These are phyloP conservation scores for Stylophora pistillata DNA, from an alignment of 64 coral and sea anemone genomes.

Conservation along the genomic window DNA sequence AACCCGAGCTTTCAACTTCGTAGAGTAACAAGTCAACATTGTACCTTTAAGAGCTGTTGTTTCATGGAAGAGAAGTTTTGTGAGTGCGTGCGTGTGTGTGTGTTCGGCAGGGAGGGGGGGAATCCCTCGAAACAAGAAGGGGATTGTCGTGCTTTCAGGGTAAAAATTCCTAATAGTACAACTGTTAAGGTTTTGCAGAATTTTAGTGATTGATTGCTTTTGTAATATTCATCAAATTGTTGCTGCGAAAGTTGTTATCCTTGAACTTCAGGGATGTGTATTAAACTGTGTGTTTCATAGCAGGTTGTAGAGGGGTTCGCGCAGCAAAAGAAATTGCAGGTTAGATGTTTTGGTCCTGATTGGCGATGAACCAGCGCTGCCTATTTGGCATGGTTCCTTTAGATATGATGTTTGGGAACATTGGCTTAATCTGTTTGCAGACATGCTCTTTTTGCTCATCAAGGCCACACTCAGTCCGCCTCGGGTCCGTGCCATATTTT, in stretches of 20 bases:
- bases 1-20: no score
- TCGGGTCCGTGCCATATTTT: conserved; percentile 24
- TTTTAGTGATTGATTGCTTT: no score
- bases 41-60: background rate
- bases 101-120: no score
- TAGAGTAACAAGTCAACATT: background rate
- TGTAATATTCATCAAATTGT: no score
- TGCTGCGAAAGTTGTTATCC: no score
- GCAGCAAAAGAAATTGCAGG: conserved; percentile 35
- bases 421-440: background rate
- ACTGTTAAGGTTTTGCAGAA: no score
- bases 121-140: no score
- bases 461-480: background rate
- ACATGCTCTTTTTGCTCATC: background rate
- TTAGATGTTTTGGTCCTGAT: conserved; percentile 36
- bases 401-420: background rate
- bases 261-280: background rate
- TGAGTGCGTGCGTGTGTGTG: no score
- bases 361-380: background rate
- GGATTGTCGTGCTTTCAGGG: no score
- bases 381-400: background rate
- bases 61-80: no score
- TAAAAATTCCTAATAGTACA: no score
- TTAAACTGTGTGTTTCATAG: conserved; percentile 52
- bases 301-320: conserved; percentile 40